Evolutionary conservation across 1,140 invertebrate species (phyloP).

Genomic region (Penaeus japonicus): DNA sequence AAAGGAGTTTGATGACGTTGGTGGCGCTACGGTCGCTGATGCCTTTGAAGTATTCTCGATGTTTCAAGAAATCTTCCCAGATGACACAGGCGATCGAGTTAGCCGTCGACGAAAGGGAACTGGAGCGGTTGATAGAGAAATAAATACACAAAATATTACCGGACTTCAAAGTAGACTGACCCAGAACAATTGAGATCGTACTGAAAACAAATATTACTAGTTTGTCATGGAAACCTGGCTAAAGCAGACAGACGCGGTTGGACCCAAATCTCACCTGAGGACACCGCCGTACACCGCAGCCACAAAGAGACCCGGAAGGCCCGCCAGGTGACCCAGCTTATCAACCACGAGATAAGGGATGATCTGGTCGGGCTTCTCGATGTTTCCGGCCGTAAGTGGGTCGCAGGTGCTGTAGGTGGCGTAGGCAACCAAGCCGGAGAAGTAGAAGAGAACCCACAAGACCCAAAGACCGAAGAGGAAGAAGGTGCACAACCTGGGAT

Average conservation of each 20-base stretch:
- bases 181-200: too few species aligned
- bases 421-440: not conserved
- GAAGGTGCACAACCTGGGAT: not conserved
- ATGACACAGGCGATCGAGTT: constrained; percentile 17
- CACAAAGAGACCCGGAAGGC: not conserved
- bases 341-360: not conserved
- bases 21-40: not conserved
- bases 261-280: not conserved
- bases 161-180: too few species aligned
- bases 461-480: not conserved
- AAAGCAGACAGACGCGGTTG: too few species aligned
- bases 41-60: not conserved
- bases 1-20: not conserved
- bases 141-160: not conserved
- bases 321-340: not conserved
- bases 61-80: constrained; percentile 21
- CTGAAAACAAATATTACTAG: too few species aligned
- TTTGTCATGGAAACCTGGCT: too few species aligned
- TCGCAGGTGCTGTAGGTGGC: not conserved
- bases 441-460: not conserved
- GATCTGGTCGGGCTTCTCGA: not conserved
- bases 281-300: not conserved
- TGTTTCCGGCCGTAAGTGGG: not conserved
- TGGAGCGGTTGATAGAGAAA: not conserved
- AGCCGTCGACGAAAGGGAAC: not conserved